Percentiles rank a stretch among this genome's conserved stretches.
Conservation (phyloP, 2,888 invertebrate genomes). For the Sinotaia quadrata region DNA sequence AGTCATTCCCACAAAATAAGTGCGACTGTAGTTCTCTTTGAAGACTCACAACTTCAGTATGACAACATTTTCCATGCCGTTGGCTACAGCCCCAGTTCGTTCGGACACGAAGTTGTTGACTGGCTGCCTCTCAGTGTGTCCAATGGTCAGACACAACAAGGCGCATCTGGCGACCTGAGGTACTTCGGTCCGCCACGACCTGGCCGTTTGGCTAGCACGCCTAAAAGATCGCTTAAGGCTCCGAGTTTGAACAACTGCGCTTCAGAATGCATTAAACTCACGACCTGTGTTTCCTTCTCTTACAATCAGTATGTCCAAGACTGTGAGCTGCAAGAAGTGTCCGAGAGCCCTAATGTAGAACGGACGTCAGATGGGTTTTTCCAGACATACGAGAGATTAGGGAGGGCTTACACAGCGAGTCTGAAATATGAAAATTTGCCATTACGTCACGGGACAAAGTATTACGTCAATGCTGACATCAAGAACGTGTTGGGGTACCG, state of each 20-base stretch:
- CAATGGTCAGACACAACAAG: background rate
- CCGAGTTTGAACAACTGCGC: constrained; percentile 1
- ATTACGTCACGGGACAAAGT: constrained; percentile 8
- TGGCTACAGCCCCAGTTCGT: constrained; percentile 48
- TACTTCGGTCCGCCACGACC: constrained; percentile 11
- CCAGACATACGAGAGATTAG: constrained; percentile 16
- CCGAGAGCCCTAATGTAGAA: constrained; percentile 2
- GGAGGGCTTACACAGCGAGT: background rate
- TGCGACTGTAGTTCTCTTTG: constrained; percentile 49
- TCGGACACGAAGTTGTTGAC: constrained; percentile 44
- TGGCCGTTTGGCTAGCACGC: constrained; percentile 1
- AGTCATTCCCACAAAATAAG: constrained; percentile 50
- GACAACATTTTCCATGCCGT: constrained; percentile 39
- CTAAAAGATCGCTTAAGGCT: background rate
- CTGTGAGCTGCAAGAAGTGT: constrained; percentile 15
- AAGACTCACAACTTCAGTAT: constrained; percentile 50
- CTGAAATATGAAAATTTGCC: constrained; percentile 8
- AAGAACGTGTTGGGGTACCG: constrained; percentile 11
- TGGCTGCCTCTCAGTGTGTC: constrained; percentile 8
- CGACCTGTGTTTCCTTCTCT: constrained; percentile 11
- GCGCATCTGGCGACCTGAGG: background rate
- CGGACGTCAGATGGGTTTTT: background rate
- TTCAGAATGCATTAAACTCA: background rate
- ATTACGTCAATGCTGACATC: constrained; percentile 18
- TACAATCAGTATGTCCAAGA: constrained; percentile 6